A percentile compares a stretch with the other conserved stretches of the same genome.
Evolutionary conservation across 2,888 invertebrate species (phyloP).

Genomic region (Ophraella communa): DNA sequence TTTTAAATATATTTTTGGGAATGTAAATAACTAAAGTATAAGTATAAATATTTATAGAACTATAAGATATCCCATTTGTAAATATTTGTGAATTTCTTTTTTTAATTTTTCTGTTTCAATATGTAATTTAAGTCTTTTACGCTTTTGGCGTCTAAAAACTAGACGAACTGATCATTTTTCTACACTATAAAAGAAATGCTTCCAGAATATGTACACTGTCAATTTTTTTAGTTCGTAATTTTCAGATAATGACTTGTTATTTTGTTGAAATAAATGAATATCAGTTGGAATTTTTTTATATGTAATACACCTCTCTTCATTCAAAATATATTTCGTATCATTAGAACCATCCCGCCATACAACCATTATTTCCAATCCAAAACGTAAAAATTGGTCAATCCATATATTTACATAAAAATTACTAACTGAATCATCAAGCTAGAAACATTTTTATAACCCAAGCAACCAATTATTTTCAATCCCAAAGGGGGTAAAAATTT

Average conservation of each 20-base stretch:
- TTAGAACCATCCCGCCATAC: not conserved
- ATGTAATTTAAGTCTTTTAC: conserved; percentile 52
- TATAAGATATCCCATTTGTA: conserved; percentile 51
- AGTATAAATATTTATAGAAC: conserved; percentile 48
- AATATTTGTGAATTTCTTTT: conserved; percentile 58
- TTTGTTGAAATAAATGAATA: conserved; percentile 61
- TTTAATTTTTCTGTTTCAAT: conserved; percentile 54
- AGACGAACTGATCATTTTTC: conserved; percentile 58
- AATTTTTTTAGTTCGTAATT: conserved; percentile 59
- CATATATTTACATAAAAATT: too few relatives aligned
- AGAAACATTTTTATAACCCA: too few relatives aligned
- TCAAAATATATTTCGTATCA: not conserved
- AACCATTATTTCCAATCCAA: too few relatives aligned
- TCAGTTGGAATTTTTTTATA: conserved; percentile 52
- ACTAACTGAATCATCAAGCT: too few relatives aligned
- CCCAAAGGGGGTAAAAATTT: too few relatives aligned
- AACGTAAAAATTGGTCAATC: too few relatives aligned
- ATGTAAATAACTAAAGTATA: conserved; percentile 50
- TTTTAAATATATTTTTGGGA: conserved; percentile 43
- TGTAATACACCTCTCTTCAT: not conserved
- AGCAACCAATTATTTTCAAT: too few relatives aligned
- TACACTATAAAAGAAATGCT: conserved; percentile 57
- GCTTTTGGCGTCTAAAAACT: conserved; percentile 51
- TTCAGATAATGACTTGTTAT: conserved; percentile 58
- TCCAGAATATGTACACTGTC: conserved; percentile 59